Conservation (phyloP, 2,113 vertebrate species). For the Carlito syrichta region DNA sequence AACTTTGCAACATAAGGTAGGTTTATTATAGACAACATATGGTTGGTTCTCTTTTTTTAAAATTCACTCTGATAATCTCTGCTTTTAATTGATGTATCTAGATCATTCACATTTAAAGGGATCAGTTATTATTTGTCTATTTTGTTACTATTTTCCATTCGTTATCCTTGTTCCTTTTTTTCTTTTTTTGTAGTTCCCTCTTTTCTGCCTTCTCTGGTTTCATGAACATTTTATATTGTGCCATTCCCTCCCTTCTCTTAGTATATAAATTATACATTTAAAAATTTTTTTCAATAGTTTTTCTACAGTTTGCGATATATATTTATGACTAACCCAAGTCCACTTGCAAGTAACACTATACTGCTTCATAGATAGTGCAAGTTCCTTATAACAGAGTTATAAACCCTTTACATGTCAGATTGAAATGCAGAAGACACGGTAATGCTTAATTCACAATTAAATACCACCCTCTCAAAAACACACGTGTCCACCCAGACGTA, state of each 20-base stretch:
- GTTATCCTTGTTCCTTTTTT: neutral
- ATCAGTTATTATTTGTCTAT: neutral
- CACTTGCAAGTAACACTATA: neutral
- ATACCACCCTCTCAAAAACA: neutral
- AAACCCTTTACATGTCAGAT: neutral
- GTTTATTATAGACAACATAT: neutral
- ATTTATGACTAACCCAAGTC: neutral
- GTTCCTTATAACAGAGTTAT: neutral
- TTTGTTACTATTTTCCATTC: neutral
- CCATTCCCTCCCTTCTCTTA: neutral
- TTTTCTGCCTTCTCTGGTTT: neutral
- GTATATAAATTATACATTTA: neutral
- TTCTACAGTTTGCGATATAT: neutral
- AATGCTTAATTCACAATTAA: neutral
- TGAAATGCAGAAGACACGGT: neutral
- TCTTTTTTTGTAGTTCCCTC: neutral
- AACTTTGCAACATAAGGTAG: neutral
- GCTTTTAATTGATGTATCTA: neutral
- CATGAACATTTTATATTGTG: neutral
- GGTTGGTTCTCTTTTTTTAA: neutral
- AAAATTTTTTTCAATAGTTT: neutral
- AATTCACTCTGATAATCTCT: neutral
- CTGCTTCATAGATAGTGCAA: neutral
- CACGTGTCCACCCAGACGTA: neutral
- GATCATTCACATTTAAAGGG: neutral